Evolutionary conservation across 2,888 invertebrate genomes (phyloP).

Genomic region (Epirrita christyi): DNA sequence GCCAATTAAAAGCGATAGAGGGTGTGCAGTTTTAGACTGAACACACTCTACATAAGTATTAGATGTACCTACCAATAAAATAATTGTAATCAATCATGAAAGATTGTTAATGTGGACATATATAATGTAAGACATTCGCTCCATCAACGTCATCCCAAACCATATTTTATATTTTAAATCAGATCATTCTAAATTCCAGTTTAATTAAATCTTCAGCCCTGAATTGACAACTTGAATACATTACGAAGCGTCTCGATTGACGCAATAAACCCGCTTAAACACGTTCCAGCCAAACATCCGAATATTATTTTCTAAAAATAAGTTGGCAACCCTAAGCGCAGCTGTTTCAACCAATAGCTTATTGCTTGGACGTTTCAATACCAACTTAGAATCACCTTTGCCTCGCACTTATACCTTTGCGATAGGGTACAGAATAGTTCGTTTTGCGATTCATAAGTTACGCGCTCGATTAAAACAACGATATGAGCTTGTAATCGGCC

Average conservation of each 20-base stretch:
- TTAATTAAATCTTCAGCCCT: conserved; percentile 17
- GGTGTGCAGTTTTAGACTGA: too few relatives aligned
- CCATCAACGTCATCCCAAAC: background rate
- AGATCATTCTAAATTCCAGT: conserved; percentile 2
- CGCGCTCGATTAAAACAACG: conserved; percentile 17
- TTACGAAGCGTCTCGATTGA: conserved; percentile 41
- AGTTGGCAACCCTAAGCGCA: conserved; percentile 77
- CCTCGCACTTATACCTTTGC: conserved; percentile 22
- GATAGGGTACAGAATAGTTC: conserved; percentile 13
- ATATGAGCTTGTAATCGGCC: conserved; percentile 6
- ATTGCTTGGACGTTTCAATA: conserved; percentile 64
- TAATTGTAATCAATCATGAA: too few relatives aligned
- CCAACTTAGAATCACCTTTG: conserved; percentile 16
- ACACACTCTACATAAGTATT: too few relatives aligned
- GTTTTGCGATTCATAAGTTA: conserved; percentile 4
- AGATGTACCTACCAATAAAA: too few relatives aligned
- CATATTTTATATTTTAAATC: background rate
- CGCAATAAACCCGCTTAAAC: conserved; percentile 65
- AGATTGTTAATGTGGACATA: too few relatives aligned
- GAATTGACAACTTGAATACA: conserved; percentile 32
- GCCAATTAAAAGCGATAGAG: too few relatives aligned
- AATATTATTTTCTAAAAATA: conserved; percentile 74
- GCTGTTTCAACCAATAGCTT: conserved; percentile 77
- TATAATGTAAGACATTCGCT: background rate
- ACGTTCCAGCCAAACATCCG: conserved; percentile 64